Evolutionary conservation across 2,113 vertebrate species (phyloP).

Genomic region (Xenus cinereus): DNA sequence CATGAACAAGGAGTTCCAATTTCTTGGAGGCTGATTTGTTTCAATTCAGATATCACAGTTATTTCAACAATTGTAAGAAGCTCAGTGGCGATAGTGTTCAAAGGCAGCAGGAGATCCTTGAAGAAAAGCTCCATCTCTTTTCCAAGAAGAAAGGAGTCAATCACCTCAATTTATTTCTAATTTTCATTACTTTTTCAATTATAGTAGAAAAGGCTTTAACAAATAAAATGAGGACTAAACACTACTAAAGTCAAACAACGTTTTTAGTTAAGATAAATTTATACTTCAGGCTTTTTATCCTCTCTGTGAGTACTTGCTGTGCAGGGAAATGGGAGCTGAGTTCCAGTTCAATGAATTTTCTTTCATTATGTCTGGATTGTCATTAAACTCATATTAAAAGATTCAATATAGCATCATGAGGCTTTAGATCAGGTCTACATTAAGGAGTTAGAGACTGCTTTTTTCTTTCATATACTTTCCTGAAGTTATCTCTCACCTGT

Average conservation of each 20-base stretch:
- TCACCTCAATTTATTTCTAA: neutral
- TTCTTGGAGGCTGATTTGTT: neutral
- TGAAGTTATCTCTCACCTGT: neutral
- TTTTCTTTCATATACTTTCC: neutral
- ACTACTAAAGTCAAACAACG: neutral
- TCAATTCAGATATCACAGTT: neutral
- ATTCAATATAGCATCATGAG: neutral
- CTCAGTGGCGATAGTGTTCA: neutral
- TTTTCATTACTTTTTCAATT: neutral
- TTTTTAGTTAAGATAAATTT: neutral
- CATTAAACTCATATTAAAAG: slow-evolving; percentile 8
- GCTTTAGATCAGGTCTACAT: neutral
- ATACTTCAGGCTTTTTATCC: neutral
- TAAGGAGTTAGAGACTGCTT: neutral
- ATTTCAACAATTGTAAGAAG: neutral
- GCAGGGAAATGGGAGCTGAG: neutral
- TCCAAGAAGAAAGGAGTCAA: neutral
- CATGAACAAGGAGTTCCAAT: neutral
- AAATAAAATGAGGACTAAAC: slow-evolving; percentile 3
- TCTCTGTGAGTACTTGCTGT: neutral
- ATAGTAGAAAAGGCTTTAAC: neutral
- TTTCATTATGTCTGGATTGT: neutral
- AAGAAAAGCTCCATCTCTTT: neutral
- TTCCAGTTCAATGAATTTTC: slow-evolving; percentile 17
- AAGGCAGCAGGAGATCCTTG: neutral